Conservation (phyloP, 2,888 invertebrate genomes). For the Tricholauxania praeusta region DNA sequence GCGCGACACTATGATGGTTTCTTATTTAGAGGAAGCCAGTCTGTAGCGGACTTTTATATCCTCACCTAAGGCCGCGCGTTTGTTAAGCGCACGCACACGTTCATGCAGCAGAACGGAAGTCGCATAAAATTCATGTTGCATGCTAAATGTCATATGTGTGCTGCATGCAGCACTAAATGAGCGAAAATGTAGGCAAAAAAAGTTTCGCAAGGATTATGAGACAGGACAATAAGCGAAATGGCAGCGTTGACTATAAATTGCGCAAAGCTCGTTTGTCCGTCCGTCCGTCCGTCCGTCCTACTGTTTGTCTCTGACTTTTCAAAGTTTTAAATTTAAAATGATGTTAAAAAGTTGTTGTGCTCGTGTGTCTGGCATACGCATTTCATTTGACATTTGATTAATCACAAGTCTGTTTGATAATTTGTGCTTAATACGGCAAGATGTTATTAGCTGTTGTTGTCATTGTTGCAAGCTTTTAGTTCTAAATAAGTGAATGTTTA, state of each 20-base stretch:
- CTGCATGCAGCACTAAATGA: background rate
- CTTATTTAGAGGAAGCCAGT: background rate
- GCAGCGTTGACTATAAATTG: slow-evolving; percentile 33
- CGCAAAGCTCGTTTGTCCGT: background rate
- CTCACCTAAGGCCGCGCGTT: slow-evolving; percentile 6
- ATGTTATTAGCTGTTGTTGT: background rate
- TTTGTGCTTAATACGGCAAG: background rate
- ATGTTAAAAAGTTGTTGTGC: no score
- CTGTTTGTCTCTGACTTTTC: background rate
- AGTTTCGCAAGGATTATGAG: slow-evolving; percentile 10
- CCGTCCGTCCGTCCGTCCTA: background rate
- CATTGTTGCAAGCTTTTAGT: slow-evolving; percentile 14
- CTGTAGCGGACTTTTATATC: background rate
- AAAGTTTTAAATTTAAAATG: no score
- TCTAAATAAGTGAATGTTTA: background rate
- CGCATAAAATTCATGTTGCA: slow-evolving; percentile 8
- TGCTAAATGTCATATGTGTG: background rate
- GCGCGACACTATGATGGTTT: background rate
- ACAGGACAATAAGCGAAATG: slow-evolving; percentile 29
- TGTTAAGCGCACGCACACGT: background rate
- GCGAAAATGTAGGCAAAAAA: background rate
- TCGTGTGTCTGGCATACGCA: background rate
- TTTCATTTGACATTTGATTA: slow-evolving; percentile 17
- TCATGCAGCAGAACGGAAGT: slow-evolving; percentile 34
- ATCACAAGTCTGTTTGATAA: slow-evolving; percentile 25